Conservation (phyloP, 2,113 vertebrate genomes). For the Chaenogobius annularis region DNA sequence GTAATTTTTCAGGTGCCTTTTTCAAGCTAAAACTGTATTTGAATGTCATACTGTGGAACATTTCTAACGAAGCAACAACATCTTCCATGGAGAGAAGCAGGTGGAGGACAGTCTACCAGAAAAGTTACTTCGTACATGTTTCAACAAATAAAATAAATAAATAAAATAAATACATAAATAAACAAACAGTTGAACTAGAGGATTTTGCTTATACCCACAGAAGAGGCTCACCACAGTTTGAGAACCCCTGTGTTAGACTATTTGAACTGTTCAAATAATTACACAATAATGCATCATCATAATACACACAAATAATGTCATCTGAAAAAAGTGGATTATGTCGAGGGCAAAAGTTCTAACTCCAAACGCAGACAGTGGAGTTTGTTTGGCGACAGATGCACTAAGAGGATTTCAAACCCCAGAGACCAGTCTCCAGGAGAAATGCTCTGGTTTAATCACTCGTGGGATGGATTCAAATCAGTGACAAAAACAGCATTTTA, state of each 20-base stretch:
- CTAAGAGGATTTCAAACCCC: slow-evolving; percentile 29
- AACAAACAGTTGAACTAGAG: no score
- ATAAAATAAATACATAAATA: no score
- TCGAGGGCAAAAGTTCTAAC: slow-evolving; percentile 13
- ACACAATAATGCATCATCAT: no score
- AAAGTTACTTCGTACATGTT: no score
- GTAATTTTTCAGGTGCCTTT: no score
- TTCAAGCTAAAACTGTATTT: no score
- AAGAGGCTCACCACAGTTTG: neutral
- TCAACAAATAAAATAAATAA: no score
- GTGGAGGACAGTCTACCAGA: no score
- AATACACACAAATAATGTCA: no score
- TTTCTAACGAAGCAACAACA: no score
- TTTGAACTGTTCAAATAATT: neutral
- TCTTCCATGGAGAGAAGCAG: no score
- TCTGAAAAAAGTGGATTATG: neutral
- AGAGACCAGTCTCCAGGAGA: slow-evolving; percentile 34
- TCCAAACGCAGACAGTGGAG: slow-evolving; percentile 26
- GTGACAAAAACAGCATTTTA: slow-evolving; percentile 14
- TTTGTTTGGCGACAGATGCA: slow-evolving; percentile 50
- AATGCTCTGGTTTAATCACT: slow-evolving; percentile 55
- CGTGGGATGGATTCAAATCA: slow-evolving; percentile 36
- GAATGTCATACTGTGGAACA: no score
- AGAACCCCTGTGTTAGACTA: neutral
- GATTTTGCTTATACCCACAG: neutral